These are phyloP conservation scores for Rhinopomastus cyanomelas DNA, from an alignment of 2,113 vertebrate genomes.

Conservation along the genomic window DNA sequence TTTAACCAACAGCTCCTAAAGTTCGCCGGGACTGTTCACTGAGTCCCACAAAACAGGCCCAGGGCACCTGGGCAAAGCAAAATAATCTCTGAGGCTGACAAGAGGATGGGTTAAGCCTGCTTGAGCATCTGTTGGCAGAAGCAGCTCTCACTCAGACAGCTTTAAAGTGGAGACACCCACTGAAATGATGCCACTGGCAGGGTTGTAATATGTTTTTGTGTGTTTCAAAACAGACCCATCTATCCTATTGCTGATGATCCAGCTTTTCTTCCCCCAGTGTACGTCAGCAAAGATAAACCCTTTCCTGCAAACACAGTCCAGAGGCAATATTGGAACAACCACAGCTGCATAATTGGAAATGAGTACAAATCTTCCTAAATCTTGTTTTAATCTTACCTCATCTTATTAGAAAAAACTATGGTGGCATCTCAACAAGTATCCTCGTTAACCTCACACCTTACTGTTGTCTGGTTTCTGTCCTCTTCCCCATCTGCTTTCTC, in stretches of 20 bases:
- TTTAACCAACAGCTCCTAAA: rapidly evolving
- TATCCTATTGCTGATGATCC: constrained; percentile 33
- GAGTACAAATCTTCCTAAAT: neutral
- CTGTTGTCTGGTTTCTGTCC: neutral
- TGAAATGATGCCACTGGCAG: neutral
- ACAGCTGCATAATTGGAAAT: neutral
- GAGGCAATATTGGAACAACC: neutral
- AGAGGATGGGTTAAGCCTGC: neutral
- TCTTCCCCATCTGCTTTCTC: constrained; percentile 30
- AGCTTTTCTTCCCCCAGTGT: neutral
- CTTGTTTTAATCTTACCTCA: neutral
- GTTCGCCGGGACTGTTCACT: neutral
- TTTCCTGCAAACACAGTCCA: neutral
- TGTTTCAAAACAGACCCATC: neutral
- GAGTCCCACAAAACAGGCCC: neutral
- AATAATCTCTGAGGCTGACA: rapidly evolving
- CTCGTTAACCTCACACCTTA: neutral
- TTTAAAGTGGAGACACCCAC: constrained; percentile 15
- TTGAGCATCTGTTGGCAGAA: neutral
- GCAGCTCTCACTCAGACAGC: neutral
- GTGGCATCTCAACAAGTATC: neutral
- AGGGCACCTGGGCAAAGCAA: neutral
- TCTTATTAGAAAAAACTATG: neutral
- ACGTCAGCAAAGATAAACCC: constrained; percentile 33
- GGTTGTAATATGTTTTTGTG: neutral